A percentile compares a stretch with the other conserved stretches of the same genome.
Conservation (phyloP, 2,888 invertebrate genomes). For the Diplazon laetatorius region DNA sequence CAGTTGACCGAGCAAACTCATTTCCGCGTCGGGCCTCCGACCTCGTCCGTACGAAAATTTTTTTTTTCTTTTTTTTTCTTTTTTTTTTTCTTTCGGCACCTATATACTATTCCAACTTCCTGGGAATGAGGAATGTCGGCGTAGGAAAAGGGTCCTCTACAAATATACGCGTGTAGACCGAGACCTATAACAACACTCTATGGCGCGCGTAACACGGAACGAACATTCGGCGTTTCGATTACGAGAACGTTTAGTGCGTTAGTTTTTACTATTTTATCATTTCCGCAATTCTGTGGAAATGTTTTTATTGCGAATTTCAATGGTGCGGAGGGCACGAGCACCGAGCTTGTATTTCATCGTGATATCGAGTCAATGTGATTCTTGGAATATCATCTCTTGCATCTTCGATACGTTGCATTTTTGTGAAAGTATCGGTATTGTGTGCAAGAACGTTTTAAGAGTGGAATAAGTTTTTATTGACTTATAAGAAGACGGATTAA, state of each 20-base stretch:
- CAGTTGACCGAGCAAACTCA: constrained; percentile 59
- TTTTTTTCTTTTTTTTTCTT: too few species aligned
- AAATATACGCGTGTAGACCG: constrained; percentile 45
- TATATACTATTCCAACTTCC: constrained; percentile 46
- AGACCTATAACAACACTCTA: constrained; percentile 56
- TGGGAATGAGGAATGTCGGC: constrained; percentile 50
- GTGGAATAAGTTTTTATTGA: too few species aligned
- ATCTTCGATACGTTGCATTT: neutral
- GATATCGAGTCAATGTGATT: constrained; percentile 22
- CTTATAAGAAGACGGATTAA: too few species aligned
- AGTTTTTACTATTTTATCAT: constrained; percentile 40
- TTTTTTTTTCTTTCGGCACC: neutral
- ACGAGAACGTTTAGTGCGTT: constrained; percentile 57
- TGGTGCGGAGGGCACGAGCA: too few species aligned
- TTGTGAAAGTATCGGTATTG: too few species aligned
- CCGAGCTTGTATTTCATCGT: constrained; percentile 8
- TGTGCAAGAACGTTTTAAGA: too few species aligned
- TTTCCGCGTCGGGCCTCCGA: constrained; percentile 46
- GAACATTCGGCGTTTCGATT: constrained; percentile 55
- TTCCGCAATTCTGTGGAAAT: constrained; percentile 30
- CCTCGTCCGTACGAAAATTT: constrained; percentile 9
- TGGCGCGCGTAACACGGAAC: constrained; percentile 1
- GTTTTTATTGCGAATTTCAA: neutral
- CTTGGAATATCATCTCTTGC: constrained; percentile 11
- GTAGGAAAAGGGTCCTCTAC: constrained; percentile 57